Evolutionary conservation across 1,140 invertebrate species (phyloP).

Genomic region (Polypedilum vanderplanki): DNA sequence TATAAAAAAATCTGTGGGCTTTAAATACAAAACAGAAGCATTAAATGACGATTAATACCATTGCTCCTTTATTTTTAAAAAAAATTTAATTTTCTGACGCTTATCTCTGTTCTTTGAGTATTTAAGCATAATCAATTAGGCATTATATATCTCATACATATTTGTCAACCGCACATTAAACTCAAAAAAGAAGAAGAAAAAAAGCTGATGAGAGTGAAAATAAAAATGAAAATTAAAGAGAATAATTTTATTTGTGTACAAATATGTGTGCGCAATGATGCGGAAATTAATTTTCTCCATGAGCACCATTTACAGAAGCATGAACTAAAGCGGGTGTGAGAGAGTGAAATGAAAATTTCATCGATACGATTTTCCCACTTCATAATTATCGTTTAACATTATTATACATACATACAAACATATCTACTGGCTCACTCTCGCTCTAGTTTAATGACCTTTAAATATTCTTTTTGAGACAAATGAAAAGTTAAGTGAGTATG

Average conservation of each 20-base stretch:
- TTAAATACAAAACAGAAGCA: slow-evolving; percentile 7
- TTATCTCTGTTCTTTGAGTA: not conserved
- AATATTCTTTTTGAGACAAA: not conserved
- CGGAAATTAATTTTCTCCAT: not conserved
- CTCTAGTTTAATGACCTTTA: not conserved
- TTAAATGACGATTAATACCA: not conserved
- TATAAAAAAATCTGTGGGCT: not conserved
- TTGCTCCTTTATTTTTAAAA: not conserved
- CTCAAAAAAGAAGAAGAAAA: too few relatives aligned
- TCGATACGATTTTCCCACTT: not conserved
- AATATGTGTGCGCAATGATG: not conserved
- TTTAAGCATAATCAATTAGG: slow-evolving; percentile 10
- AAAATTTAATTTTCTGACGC: not conserved
- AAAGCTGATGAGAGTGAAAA: not conserved
- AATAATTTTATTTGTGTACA: not conserved
- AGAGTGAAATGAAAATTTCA: not conserved
- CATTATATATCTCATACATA: not conserved
- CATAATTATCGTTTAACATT: not conserved
- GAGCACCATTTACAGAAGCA: too few relatives aligned
- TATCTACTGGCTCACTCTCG: not conserved
- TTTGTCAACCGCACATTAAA: not conserved
- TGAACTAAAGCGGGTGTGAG: too few relatives aligned
- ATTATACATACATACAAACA: too few relatives aligned
- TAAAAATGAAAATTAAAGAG: slow-evolving; percentile 14
- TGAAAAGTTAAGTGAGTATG: slow-evolving; percentile 10